These are phyloP conservation scores for Kryphioiulus occultus DNA, from an alignment of 2,888 invertebrate species.

Conservation along the genomic window DNA sequence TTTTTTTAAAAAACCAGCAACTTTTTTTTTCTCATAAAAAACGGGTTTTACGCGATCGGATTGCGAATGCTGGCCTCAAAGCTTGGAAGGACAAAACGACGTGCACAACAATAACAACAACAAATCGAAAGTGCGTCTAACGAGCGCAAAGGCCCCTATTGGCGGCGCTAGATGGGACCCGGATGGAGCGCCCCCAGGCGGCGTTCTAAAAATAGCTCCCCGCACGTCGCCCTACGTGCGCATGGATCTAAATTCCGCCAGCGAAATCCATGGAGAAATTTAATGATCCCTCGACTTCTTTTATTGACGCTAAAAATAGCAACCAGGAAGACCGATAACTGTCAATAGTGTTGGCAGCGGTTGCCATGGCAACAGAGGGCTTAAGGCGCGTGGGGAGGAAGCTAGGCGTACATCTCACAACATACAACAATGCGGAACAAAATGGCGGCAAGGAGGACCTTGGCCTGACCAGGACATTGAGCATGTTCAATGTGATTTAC, in stretches of 20 bases:
- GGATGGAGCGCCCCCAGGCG: background rate
- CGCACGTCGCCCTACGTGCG: background rate
- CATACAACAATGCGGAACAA: background rate
- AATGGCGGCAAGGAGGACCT: background rate
- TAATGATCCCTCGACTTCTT: conserved; percentile 46
- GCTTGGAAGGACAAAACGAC: too few relatives aligned
- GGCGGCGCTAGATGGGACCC: background rate
- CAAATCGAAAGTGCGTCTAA: too few relatives aligned
- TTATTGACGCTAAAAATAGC: conserved; percentile 45
- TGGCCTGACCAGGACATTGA: background rate
- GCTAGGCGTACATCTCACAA: background rate
- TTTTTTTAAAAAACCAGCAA: too few relatives aligned
- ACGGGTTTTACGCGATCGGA: too few relatives aligned
- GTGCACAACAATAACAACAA: too few relatives aligned
- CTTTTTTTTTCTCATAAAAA: too few relatives aligned
- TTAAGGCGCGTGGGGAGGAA: background rate
- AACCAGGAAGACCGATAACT: conserved; percentile 45
- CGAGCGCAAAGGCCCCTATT: too few relatives aligned
- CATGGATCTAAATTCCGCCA: conserved; percentile 14
- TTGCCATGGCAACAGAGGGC: conserved; percentile 1
- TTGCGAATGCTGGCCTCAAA: too few relatives aligned
- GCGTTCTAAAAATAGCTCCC: background rate
- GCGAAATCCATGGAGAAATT: conserved; percentile 23
- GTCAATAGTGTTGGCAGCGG: conserved; percentile 10
- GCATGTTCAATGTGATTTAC: too few relatives aligned